Base-by-base conservation (phyloP, 2,797 vertebrate species). In the Bryconaethiops microstoma region DNA sequence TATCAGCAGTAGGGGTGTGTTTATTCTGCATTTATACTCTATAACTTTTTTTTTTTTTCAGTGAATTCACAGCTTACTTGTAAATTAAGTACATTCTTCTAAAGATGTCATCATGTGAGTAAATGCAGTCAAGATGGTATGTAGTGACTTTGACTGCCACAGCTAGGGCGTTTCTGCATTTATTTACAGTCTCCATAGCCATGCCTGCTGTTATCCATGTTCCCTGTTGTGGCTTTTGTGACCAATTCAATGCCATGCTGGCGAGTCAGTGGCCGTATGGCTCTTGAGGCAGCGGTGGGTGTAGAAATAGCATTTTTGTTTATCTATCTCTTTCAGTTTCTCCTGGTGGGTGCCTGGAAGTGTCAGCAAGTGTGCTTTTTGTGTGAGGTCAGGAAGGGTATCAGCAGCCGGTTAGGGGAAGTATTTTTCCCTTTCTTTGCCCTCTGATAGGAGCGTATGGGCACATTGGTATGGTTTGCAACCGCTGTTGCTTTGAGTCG, bases 401-500 rank as follows among this genome's bases (percentile, higher is more conserved):
- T 77, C 55, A 57, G 21, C 59, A 19, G 45, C 23, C 29, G n/a
- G 9, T 23, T 64, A 60, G 14, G n/a, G 60, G 59, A 12, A 42
- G 35, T 67, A n/a, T n/a, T n/a, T 62, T 19, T 14, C 35, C 35
- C 48, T 83, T 40, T 48, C 7, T 55, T 62, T 74, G 70, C 67
- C 70, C 62, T 68, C 29, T 60, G 62, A 62, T 82, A 39, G 62
- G 64, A 63, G 64, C 13, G 14, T 82, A 29, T 50, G 67, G 73
- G 65, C 50, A 76, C 57, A 54, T 76, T 73, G 57, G 57, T 81
- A 40, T 71, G 60, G 62, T 69, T 54, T 78, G 76, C 62, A 29
- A 12, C 54, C 12, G 57, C 82, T 64, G 55, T 81, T 74, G 59
- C 64, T 52, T n/a, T 16, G 52, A 84, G 78, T 85, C 50, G 0